These are phyloP conservation scores for Oreochromis tanganicae DNA, from an alignment of 2,113 vertebrate genomes.

Conservation along the genomic window DNA sequence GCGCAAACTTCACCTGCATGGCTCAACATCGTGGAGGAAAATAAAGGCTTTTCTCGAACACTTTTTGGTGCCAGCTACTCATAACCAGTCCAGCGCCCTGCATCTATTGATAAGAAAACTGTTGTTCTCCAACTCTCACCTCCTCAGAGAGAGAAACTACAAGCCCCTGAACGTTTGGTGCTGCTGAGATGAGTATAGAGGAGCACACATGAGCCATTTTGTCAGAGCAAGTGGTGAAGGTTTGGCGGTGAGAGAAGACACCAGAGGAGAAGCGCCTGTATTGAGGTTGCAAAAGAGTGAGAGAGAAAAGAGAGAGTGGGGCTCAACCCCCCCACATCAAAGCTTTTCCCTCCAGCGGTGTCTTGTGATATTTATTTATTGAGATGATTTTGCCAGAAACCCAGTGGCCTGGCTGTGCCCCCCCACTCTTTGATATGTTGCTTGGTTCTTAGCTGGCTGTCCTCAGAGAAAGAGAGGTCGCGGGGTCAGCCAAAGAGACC, in stretches of 20 bases:
- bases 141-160: conserved; percentile 44
- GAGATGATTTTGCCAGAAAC: conserved; percentile 76
- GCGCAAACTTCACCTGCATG: conserved; percentile 9
- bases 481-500: conserved; percentile 62
- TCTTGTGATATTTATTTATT: conserved; percentile 78
- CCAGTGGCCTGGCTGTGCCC: conserved; percentile 64
- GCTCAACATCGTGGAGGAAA: not conserved
- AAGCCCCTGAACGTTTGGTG: conserved; percentile 42
- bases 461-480: conserved; percentile 60
- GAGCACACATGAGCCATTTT: conserved; percentile 61
- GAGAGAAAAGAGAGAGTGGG: conserved; percentile 61
- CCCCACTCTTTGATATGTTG: conserved; percentile 72
- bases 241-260: conserved; percentile 58
- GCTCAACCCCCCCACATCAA: conserved; percentile 69
- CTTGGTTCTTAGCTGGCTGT: conserved; percentile 68
- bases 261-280: conserved; percentile 53
- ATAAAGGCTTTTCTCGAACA: conserved; percentile 28
- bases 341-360: conserved; percentile 66
- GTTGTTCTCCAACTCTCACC: conserved; percentile 37
- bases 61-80: not conserved
- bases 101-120: conserved; percentile 50
- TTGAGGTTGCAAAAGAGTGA: conserved; percentile 57
- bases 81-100: conserved; percentile 15
- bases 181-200: conserved; percentile 28
- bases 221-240: conserved; percentile 58